These are phyloP conservation scores for Pollachius pollachius DNA, from an alignment of 2,113 vertebrate genomes.

Conservation along the genomic window DNA sequence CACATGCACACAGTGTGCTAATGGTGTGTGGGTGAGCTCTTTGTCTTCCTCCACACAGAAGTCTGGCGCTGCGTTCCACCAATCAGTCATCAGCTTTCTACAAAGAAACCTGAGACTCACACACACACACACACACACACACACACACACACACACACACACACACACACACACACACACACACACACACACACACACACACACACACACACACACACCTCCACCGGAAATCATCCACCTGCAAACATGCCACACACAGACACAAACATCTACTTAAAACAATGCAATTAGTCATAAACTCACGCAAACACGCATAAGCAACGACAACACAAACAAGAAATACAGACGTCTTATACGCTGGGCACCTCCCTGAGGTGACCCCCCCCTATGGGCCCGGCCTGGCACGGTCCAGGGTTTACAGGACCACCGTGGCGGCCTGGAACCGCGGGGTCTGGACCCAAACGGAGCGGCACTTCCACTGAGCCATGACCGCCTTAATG, in stretches of 20 bases:
- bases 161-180: background rate
- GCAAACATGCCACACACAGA: too few relatives aligned
- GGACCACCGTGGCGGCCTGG: slow-evolving; percentile 10
- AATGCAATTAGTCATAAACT: background rate
- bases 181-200: background rate
- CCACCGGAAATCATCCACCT: background rate
- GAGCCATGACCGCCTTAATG: too few relatives aligned
- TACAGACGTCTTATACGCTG: too few relatives aligned
- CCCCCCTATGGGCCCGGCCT: background rate
- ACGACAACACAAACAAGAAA: too few relatives aligned
- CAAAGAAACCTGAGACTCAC: slow-evolving; percentile 31
- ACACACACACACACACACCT: background rate
- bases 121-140: slow-evolving; percentile 6
- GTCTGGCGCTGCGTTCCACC: slow-evolving; percentile 34
- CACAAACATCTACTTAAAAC: too few relatives aligned
- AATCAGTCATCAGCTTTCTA: slow-evolving; percentile 43
- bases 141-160: background rate
- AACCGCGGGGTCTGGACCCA: too few relatives aligned
- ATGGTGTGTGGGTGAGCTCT: slow-evolving; percentile 22
- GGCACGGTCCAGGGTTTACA: background rate
- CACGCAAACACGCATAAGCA: background rate
- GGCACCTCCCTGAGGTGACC: slow-evolving; percentile 10
- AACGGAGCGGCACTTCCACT: too few relatives aligned
- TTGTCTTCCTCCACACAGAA: slow-evolving; percentile 37
- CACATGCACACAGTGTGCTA: background rate